Evolutionary conservation across 2,888 invertebrate species (phyloP), one percentile per base, ranked within the genome.

Genomic region (Prostheceraeus crozeri): DNA sequence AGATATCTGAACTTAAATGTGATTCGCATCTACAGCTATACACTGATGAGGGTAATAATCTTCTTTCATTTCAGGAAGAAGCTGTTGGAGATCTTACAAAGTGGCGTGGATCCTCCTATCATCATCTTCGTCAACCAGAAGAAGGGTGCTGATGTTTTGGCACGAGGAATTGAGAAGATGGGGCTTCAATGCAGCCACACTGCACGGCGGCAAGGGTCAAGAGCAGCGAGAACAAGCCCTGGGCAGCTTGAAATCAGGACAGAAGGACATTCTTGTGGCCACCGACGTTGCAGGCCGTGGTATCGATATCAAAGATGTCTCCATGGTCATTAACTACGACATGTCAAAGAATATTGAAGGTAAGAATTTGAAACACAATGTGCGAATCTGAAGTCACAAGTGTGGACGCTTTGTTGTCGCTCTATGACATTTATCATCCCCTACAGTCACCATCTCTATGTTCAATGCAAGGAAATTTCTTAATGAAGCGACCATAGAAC

Each of bases 51-150:
- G n/a, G n/a, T n/a, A n/a, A n/a, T n/a, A n/a, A n/a, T n/a, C n/a
- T n/a, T n/a, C n/a, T n/a, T n/a, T n/a, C 16, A 28, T 65, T 67
- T 23, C 67, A 76, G 80, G 64, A 88, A 89, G 79, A 96, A 94
- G 79, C 82, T 99, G 30, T 84, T 98, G 77, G 88, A 90, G 75
- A 86, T 98, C 66, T 81, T 99, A 36, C 83, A 84, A 53, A 62
- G 68, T 25, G 88, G 89, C 23, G 85, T 91, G 58, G 91, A 93
- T 72, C 94, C 94, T 1, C 98, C 98, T 0, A 87, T 99, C 66
- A 98, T 99, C 68, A 94, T 99, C 71, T 99, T 99, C 77, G 98
- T 99, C 70, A 99, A 99, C 78, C 96, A 99, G 78, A 99, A 99
- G 84, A 98, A 94, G 78, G 96, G 96, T 61, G 98, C 94, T 0